phyloP scores from a whole-genome alignment of 1,140 invertebrate species.

The Gonatopus flavifemur region DNA sequence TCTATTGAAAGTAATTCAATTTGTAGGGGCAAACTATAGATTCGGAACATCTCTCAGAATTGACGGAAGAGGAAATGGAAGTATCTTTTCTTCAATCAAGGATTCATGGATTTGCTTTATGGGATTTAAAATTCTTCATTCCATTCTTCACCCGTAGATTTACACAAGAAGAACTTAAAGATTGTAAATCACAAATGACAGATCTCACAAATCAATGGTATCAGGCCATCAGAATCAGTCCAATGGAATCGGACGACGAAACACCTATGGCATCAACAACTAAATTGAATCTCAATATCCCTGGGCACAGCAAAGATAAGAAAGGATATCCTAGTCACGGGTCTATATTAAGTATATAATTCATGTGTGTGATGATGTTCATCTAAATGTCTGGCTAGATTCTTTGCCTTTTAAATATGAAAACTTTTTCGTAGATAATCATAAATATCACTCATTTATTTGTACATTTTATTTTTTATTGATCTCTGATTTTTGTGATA shows the following conservation, averaged over 20 bases:
- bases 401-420: no score
- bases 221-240: constrained; percentile 85
- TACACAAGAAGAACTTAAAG: constrained; percentile 91
- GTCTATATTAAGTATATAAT: constrained; percentile 53
- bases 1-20: constrained; percentile 22
- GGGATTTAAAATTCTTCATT: constrained; percentile 91
- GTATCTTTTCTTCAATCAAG: constrained; percentile 69
- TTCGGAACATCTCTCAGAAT: constrained; percentile 92
- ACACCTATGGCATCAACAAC: constrained; percentile 46
- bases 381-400: no score
- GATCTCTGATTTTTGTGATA: not conserved
- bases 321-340: constrained; percentile 49
- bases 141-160: constrained; percentile 94
- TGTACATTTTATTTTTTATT: not conserved
- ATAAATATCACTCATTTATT: no score
- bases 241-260: constrained; percentile 71
- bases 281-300: constrained; percentile 37
- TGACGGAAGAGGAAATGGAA: constrained; percentile 93
- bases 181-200: constrained; percentile 95
- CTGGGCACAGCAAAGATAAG: constrained; percentile 26
- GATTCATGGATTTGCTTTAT: constrained; percentile 81
- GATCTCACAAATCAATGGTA: constrained; percentile 96
- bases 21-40: constrained; percentile 88
- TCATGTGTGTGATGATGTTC: constrained; percentile 19
- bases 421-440: no score